Conservation (phyloP, 2,113 vertebrate genomes). For the Sturnira hondurensis region DNA sequence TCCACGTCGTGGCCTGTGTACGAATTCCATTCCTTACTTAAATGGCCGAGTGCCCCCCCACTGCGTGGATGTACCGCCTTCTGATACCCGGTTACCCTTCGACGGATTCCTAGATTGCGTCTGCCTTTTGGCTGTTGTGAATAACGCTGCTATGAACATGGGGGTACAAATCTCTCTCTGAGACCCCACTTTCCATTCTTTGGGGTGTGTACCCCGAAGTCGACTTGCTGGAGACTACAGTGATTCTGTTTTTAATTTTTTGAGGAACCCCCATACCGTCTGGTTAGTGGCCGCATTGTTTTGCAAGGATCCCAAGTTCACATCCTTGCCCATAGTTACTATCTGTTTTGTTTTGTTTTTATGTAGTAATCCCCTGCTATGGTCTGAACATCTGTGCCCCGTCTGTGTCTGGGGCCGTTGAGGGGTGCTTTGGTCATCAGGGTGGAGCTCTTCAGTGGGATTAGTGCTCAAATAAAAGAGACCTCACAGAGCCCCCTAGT, state of each 20-base stretch:
- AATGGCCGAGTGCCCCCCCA: neutral
- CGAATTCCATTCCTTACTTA: neutral
- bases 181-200: neutral
- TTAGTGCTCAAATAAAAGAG: too few species aligned
- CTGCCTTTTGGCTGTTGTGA: too few species aligned
- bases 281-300: neutral
- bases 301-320: neutral
- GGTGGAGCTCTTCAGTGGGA: neutral
- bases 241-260: slow-evolving; percentile 25
- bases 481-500: neutral
- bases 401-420: neutral
- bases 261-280: neutral
- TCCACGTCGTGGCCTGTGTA: neutral
- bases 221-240: neutral
- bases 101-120: neutral
- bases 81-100: neutral
- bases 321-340: neutral
- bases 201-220: neutral
- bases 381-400: neutral
- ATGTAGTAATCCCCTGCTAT: neutral
- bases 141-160: too few species aligned
- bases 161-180: too few species aligned
- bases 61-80: neutral
- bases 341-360: neutral
- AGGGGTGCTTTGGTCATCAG: neutral